Base-by-base conservation (phyloP, 2,888 invertebrate species). In the Ischnura elegans region DNA sequence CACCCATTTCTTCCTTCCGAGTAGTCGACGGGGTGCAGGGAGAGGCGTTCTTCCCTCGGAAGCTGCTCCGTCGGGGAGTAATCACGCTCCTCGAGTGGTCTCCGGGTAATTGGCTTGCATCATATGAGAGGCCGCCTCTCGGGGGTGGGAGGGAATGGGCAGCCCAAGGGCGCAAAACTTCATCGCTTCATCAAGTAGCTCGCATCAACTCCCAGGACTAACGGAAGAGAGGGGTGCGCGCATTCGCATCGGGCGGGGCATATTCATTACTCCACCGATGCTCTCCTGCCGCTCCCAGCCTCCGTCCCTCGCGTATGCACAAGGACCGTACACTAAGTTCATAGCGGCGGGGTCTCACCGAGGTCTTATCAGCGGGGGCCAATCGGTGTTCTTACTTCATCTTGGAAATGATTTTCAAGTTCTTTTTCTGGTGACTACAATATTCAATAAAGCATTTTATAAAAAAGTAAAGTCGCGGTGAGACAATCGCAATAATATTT, bases 141-240 rank as follows among this genome's bases (percentile, higher is more conserved):
- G n/a, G 61, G 61, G n/a, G 19, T 51, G 51, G 51, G n/a, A n/a
- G n/a, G n/a, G 51, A 10, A 51, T 51, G 8, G 51, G n/a, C n/a
- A 25, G n/a, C n/a, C 61, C n/a, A 61, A n/a, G 61, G 61, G 61
- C 61, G 61, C n/a, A 61, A 61, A 61, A 61, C 61, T 61, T n/a
- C 61, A 25, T 25, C 61, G 61, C 61, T 61, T 61, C n/a, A 61
- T 61, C 61, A 61, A 61, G 61, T 8, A n/a, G 61, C 61, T 4
- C 19, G 61, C 16, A 51, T 10, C 10, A 51, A 10, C 51, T 51
- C 4, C 51, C 51, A 51, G 51, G 51, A 13, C 51, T 19, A 19
- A 13, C 13, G 8, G 51, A 51, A 51, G 6, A 10, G 61, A 61
- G 61, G 10, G 61, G 61, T 19, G n/a, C n/a, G n/a, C 61, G n/a